Base-by-base conservation (phyloP, 2,797 vertebrate species). In the Xerus rutilus region DNA sequence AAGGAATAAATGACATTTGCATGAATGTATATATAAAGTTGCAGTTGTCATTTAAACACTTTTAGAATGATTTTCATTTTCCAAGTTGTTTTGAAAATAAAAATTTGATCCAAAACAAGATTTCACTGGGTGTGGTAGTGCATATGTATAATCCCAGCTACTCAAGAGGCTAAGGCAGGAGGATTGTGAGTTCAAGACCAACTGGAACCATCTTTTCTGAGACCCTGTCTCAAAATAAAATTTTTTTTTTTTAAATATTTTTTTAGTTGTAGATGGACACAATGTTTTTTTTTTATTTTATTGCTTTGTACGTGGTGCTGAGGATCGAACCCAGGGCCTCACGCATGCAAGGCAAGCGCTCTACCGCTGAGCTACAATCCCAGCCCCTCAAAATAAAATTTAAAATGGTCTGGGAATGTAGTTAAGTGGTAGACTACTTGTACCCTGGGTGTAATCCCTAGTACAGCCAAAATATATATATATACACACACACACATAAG, bases 1-100 rank as follows among this genome's bases (percentile, higher is more conserved):
- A 85, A 74, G 49, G 39, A 35, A 45, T 73, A 93, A 89, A 86
- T 93, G 78, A 86, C 25, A 88, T 7, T 95, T 86, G 32, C 49
- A 88, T 84, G 59, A 87, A 89, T 82, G 21, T 73, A 70, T 79
- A 94, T 92, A 23, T 94, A 91, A 89, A 92, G 81, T 91, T 91
- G n/a, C 23, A 93, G 35, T 83, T 96, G 72, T 90, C 81, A 92
- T 96, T 96, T 91, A 88, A 94, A 82, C n/a, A 20, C 93, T 84
- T 91, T 84, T 76, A 84, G 79, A 92, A 45, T 93, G 52, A 17
- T 78, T 92, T 52, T 94, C 83, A 69, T 67, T 94, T 92, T 94
- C 52, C 13, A 96, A 85, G 49, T 81, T 90, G 5, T 97, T 89
- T 87, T 93, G 72, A 89, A 95, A 94, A 95, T 82, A 84, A 85